phyloP scores from a whole-genome alignment of 2,888 invertebrate genomes.

The Malthinus seriepunctatus region DNA sequence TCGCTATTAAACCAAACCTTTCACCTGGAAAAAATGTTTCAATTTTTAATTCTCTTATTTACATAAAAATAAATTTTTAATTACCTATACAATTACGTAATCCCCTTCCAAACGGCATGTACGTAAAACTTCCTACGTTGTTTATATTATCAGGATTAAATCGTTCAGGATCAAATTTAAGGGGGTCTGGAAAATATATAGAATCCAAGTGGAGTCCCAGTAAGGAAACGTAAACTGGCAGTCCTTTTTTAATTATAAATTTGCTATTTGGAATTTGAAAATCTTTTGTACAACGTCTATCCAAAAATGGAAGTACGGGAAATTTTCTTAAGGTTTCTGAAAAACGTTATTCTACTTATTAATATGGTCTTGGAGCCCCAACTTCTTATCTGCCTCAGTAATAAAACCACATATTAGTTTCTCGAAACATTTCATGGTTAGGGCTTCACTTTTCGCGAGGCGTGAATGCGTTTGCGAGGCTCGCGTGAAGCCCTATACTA shows the following conservation, averaged over 20 bases:
- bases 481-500: too few relatives aligned
- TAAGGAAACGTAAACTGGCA: conserved; percentile 46
- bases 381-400: too few relatives aligned
- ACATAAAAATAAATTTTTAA: too few relatives aligned
- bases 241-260: conserved; percentile 46
- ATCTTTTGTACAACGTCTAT: conserved; percentile 40
- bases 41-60: not conserved
- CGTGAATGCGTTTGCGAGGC: too few relatives aligned
- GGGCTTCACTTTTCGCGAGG: too few relatives aligned
- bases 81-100: conserved; percentile 42
- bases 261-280: conserved; percentile 41
- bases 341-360: too few relatives aligned
- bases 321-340: conserved; percentile 54
- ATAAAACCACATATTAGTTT: too few relatives aligned
- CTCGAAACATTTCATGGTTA: too few relatives aligned
- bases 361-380: too few relatives aligned
- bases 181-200: conserved; percentile 49
- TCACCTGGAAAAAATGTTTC: conserved; percentile 34
- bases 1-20: conserved; percentile 34
- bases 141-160: conserved; percentile 38
- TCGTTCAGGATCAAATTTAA: conserved; percentile 50
- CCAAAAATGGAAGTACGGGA: conserved; percentile 48
- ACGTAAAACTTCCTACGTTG: conserved; percentile 29
- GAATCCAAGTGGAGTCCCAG: conserved; percentile 48
- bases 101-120: conserved; percentile 38